Base-by-base conservation (phyloP, 2,888 invertebrate species). In the Calameuta filiformis region DNA sequence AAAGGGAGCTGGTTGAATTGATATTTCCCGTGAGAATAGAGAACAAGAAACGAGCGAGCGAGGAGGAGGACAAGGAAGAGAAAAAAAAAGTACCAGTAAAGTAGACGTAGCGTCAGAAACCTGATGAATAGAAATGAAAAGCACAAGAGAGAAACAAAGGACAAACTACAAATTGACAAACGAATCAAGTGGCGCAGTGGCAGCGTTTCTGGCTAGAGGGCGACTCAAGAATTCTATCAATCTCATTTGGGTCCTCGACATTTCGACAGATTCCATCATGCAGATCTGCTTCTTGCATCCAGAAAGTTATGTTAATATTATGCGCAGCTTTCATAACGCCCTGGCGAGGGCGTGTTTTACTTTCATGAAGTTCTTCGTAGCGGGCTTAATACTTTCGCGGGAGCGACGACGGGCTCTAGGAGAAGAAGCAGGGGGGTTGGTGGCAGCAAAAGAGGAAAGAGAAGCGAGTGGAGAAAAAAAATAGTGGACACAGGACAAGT, bases 261-360 rank as follows among this genome's bases (percentile, higher is more conserved):
- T 86, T 56, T 88, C 84, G 83, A 83, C 82, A 85, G 82, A 83
- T 82, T 85, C 84, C 83, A 85, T 85, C 86, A 84, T 84, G 83
- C 83, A 85, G 84, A 87, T 87, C 85, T 78, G 84, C 82, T 79
- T 81, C 79, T 77, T 82, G 76, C 79, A 81, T 79, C 78, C 80
- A 76, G 78, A 81, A 80, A 80, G 82, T 75, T 87, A 88, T 86
- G 87, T 85, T 87, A 87, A 88, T 87, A 84, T 85, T 83, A 85
- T 85, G 82, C 84, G 81, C 78, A 79, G 81, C 83, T 83, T 87
- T 86, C 83, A 84, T 85, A 87, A 85, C 85, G 85, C 81, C 77
- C 77, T 11, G 80, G 76, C 81, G 78, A 35, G 35, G 73, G 71
- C 84, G 83, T 83, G 84, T 85, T 87, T 87, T 87, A 87, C 85